phyloP scores from a whole-genome alignment of 2,797 vertebrate genomes.

The Podarcis siculus region DNA sequence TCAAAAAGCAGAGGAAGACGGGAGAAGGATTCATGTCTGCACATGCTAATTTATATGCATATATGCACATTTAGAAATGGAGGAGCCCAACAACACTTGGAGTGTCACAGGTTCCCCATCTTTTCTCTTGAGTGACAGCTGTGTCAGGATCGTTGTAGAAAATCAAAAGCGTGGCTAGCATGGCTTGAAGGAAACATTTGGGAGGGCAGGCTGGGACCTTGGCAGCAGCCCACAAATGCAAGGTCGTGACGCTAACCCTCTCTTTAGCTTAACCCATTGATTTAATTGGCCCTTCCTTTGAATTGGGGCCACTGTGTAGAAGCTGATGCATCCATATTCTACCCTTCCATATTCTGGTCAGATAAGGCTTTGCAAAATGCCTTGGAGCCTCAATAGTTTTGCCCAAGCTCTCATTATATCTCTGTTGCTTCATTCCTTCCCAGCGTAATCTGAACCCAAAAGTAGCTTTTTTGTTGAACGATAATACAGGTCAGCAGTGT shows the following conservation, averaged over 20 bases:
- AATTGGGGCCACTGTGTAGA: not conserved
- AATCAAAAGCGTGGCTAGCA: too few relatives aligned
- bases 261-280: not conserved
- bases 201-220: too few relatives aligned
- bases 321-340: not conserved
- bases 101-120: too few relatives aligned
- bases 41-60: too few relatives aligned
- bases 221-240: not conserved
- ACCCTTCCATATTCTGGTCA: slow-evolving; percentile 2
- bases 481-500: slow-evolving; percentile 62
- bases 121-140: too few relatives aligned
- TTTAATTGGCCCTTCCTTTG: not conserved
- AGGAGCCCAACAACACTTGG: too few relatives aligned
- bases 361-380: not conserved
- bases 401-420: slow-evolving; percentile 40
- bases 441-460: slow-evolving; percentile 62
- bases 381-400: not conserved
- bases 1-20: too few relatives aligned
- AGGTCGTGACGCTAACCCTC: not conserved
- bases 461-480: slow-evolving; percentile 61
- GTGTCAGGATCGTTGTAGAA: too few relatives aligned
- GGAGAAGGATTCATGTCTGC: too few relatives aligned
- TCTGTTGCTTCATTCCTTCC: slow-evolving; percentile 38
- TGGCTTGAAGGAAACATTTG: too few relatives aligned
- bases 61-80: too few relatives aligned